Evolutionary conservation across 1,140 invertebrate species (phyloP).

Genomic region (Lutraria rhynchaena): DNA sequence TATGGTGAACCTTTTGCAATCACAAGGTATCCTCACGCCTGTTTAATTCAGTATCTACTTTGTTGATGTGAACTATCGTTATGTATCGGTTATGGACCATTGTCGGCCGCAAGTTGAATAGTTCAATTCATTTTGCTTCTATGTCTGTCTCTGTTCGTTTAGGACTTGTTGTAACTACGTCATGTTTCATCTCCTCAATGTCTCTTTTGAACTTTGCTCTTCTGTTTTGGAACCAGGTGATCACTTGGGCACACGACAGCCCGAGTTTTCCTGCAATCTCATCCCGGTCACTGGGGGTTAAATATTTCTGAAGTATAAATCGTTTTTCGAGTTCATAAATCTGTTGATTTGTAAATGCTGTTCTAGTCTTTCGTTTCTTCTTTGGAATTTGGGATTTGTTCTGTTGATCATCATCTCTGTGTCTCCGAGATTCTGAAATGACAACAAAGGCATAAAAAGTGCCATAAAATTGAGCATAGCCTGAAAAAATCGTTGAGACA

Average conservation of each 20-base stretch:
- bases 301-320: conserved; percentile 53
- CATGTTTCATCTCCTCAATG: conserved; percentile 60
- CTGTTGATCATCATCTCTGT: conserved; percentile 28
- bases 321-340: conserved; percentile 60
- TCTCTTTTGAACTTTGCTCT: conserved; percentile 57
- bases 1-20: too few relatives aligned
- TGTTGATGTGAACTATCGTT: too few relatives aligned
- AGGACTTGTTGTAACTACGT: conserved; percentile 43
- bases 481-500: too few relatives aligned
- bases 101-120: too few relatives aligned
- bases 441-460: too few relatives aligned
- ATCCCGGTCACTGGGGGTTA: conserved; percentile 49
- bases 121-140: conserved; percentile 2
- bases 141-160: conserved; percentile 10
- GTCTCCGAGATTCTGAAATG: conserved; percentile 37
- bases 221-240: conserved; percentile 58
- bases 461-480: too few relatives aligned
- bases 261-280: conserved; percentile 48
- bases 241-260: conserved; percentile 50
- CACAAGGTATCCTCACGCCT: too few relatives aligned
- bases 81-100: too few relatives aligned
- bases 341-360: conserved; percentile 58
- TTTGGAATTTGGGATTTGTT: conserved; percentile 41
- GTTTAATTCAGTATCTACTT: too few relatives aligned
- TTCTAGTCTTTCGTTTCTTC: conserved; percentile 59